Conservation (phyloP, 37 sponge, comb jelly and placozoan genomes). For the Amphimedon queenslandica region DNA sequence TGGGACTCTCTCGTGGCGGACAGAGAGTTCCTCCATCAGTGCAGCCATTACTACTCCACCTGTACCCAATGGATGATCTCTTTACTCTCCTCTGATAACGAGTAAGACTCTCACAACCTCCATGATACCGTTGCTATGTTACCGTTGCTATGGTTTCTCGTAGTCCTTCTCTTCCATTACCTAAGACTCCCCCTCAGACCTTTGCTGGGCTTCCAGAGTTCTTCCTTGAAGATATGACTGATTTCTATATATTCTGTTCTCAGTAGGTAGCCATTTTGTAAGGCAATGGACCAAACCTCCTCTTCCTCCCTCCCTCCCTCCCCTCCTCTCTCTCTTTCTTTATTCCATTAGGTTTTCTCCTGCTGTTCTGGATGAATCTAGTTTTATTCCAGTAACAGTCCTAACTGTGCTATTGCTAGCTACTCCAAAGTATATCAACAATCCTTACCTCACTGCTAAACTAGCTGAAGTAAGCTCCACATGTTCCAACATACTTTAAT, state of each 20-base stretch:
- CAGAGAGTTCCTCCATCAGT: conserved; percentile 25
- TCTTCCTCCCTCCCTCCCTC: too few species aligned
- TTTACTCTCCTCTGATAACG: neutral
- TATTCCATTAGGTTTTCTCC: conserved; percentile 39
- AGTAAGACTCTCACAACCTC: too few species aligned
- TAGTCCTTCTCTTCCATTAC: conserved; percentile 15
- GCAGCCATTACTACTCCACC: conserved; percentile 36
- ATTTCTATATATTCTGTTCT: conserved; percentile 64
- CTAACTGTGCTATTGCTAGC: conserved; percentile 54
- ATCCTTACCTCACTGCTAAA: conserved; percentile 89
- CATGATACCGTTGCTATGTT: too few species aligned
- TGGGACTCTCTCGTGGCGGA: conserved; percentile 31
- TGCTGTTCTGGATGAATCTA: conserved; percentile 34
- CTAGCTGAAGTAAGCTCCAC: conserved; percentile 68
- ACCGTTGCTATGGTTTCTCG: neutral
- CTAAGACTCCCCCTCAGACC: conserved; percentile 29
- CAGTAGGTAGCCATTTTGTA: conserved; percentile 19
- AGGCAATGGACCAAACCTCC: neutral
- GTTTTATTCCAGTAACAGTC: conserved; percentile 34
- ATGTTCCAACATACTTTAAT: too few species aligned
- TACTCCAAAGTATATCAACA: conserved; percentile 53
- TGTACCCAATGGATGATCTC: conserved; percentile 32
- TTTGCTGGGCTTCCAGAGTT: conserved; percentile 88
- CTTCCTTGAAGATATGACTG: conserved; percentile 82
- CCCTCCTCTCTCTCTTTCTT: neutral